These are phyloP conservation scores for Electrophaes corylata DNA, from an alignment of 2,888 invertebrate genomes.

Conservation along the genomic window DNA sequence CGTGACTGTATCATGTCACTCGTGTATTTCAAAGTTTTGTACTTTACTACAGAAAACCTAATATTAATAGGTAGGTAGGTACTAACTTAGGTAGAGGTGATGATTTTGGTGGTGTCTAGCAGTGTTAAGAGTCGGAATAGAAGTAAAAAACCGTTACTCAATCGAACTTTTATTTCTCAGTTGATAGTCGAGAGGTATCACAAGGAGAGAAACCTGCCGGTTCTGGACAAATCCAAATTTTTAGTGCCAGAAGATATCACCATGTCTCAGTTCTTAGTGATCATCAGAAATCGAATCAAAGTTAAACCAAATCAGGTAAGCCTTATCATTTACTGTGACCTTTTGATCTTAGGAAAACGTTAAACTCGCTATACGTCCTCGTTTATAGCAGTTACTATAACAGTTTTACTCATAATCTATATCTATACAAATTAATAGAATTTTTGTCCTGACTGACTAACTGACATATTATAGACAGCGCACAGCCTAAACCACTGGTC, in stretches of 20 bases:
- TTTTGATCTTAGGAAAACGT: no score
- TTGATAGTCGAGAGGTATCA: constrained; percentile 92
- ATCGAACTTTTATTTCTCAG: constrained; percentile 65
- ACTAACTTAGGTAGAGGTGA: no score
- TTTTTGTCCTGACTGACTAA: no score
- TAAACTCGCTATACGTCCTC: not conserved
- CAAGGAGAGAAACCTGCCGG: constrained; percentile 90
- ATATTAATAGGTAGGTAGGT: no score
- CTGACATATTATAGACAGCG: no score
- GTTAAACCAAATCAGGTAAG: constrained; percentile 86
- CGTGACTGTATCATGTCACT: no score
- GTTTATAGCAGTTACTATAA: not conserved
- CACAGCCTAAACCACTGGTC: no score
- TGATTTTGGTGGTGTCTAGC: no score
- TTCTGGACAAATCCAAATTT: constrained; percentile 93
- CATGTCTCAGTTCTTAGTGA: constrained; percentile 94
- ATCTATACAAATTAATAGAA: no score
- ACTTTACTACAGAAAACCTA: no score
- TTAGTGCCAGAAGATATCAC: constrained; percentile 95
- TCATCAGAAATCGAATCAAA: constrained; percentile 85
- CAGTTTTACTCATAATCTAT: not conserved
- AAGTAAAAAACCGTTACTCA: not conserved
- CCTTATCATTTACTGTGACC: not conserved
- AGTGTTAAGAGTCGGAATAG: no score
- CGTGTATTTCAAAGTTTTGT: no score